These are phyloP conservation scores for Scophthalmus maximus DNA, from an alignment of 2,113 vertebrate genomes.

Conservation along the genomic window DNA sequence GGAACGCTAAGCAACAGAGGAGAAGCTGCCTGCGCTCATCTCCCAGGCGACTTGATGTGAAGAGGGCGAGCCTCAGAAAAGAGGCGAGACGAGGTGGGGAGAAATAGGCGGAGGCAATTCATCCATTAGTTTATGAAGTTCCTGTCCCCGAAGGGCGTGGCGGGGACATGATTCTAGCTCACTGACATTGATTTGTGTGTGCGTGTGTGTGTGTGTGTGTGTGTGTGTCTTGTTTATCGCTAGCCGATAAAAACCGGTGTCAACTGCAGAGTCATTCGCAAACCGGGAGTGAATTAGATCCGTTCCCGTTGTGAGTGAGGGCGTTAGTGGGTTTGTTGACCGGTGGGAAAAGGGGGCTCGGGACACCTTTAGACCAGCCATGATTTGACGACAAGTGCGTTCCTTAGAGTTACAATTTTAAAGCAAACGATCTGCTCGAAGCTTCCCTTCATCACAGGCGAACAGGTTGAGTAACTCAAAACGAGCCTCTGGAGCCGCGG, in stretches of 20 bases:
- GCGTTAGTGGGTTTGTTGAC: no score
- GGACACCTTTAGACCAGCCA: no score
- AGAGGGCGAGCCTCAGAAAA: constrained; percentile 13
- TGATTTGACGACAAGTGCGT: no score
- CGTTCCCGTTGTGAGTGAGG: no score
- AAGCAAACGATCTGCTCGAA: not conserved
- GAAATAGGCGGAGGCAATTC: constrained; percentile 18
- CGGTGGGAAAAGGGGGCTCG: no score
- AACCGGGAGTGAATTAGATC: no score
- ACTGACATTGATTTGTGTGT: constrained; percentile 33
- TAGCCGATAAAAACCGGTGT: no score
- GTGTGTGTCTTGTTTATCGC: not conserved
- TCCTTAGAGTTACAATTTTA: no score
- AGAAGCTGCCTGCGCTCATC: constrained; percentile 16
- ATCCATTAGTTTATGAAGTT: constrained; percentile 43
- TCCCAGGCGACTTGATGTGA: constrained; percentile 27
- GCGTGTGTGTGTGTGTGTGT: not conserved
- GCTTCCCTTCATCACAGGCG: not conserved
- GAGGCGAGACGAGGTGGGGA: not conserved
- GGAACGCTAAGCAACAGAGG: no score
- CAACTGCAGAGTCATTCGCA: no score
- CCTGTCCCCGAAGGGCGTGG: constrained; percentile 39
- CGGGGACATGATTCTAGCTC: constrained; percentile 39
- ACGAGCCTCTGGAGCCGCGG: not conserved
- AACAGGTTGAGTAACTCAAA: not conserved